A percentile compares a stretch with the other conserved stretches of the same genome.
Conservation (phyloP, 2,797 vertebrate species). For the Poecilia velifera region DNA sequence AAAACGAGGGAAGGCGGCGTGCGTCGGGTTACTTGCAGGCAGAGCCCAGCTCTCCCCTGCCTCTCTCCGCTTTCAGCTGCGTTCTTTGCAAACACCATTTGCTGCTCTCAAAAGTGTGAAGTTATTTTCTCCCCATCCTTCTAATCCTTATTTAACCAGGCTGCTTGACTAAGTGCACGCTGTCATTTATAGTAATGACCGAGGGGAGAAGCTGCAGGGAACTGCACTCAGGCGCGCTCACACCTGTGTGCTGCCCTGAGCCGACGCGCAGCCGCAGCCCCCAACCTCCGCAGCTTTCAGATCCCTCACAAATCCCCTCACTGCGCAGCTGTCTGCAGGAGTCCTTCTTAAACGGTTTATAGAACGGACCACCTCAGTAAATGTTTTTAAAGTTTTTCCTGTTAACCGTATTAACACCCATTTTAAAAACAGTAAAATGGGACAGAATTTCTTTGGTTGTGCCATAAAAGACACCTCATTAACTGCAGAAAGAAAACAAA, state of each 20-base stretch:
- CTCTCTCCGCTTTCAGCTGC: slow-evolving; percentile 34
- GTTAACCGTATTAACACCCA: neutral
- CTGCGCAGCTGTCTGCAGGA: neutral
- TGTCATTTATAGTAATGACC: slow-evolving; percentile 67
- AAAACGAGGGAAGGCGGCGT: slow-evolving; percentile 5
- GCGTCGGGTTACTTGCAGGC: slow-evolving; percentile 55
- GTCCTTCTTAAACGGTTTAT: neutral
- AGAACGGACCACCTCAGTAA: neutral
- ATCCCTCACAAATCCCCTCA: neutral
- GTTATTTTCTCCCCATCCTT: slow-evolving; percentile 64
- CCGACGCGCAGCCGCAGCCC: neutral
- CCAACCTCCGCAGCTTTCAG: slow-evolving; percentile 2
- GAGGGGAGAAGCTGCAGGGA: slow-evolving; percentile 45
- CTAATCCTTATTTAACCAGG: slow-evolving; percentile 72
- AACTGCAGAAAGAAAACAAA: neutral
- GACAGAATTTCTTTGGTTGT: neutral
- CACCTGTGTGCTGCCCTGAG: slow-evolving; percentile 47
- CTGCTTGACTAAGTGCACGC: slow-evolving; percentile 60
- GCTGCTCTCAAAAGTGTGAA: slow-evolving; percentile 65
- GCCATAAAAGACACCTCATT: neutral
- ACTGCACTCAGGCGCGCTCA: slow-evolving; percentile 22
- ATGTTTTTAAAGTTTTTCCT: slow-evolving; percentile 2
- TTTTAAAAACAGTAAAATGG: neutral
- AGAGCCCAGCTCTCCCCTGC: slow-evolving; percentile 24
- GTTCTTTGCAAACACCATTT: slow-evolving; percentile 64